phyloP scores from a whole-genome alignment of 2,113 vertebrate genomes.

The Reinhardtius hippoglossoides region DNA sequence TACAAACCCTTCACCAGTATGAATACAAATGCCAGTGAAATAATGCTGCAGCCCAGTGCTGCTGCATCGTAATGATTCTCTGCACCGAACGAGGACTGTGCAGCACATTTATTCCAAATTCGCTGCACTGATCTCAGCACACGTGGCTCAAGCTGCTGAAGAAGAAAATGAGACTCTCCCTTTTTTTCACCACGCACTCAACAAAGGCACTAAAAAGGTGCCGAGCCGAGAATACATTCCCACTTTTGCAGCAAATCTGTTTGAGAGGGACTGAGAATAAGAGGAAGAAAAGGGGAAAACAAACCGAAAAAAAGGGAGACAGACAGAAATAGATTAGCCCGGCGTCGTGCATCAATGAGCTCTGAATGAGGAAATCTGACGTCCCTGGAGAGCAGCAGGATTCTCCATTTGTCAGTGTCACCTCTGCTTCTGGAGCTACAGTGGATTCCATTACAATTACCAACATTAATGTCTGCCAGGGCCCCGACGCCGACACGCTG shows the following conservation, averaged over 20 bases:
- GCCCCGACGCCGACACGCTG: conserved; percentile 12
- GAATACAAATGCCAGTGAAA: not conserved
- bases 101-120: not conserved
- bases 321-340: conserved; percentile 47
- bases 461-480: conserved; percentile 22
- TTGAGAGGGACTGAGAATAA: too few species aligned
- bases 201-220: too few species aligned
- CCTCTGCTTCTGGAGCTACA: conserved; percentile 46
- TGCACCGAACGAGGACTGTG: not conserved
- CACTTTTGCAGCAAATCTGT: not conserved
- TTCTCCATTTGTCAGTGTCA: conserved; percentile 61
- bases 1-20: not conserved
- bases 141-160: not conserved
- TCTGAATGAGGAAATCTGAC: conserved; percentile 34
- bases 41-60: not conserved
- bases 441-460: conserved; percentile 44
- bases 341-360: conserved; percentile 42
- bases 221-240: too few species aligned
- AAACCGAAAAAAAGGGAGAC: not conserved
- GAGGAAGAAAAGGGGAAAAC: not conserved
- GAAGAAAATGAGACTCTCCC: not conserved
- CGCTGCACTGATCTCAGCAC: not conserved
- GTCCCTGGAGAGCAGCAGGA: conserved; percentile 34
- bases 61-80: not conserved
- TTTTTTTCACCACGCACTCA: too few species aligned